These are phyloP conservation scores for Grammomys dolichurus DNA, from an alignment of 2,113 vertebrate genomes.

Conservation along the genomic window DNA sequence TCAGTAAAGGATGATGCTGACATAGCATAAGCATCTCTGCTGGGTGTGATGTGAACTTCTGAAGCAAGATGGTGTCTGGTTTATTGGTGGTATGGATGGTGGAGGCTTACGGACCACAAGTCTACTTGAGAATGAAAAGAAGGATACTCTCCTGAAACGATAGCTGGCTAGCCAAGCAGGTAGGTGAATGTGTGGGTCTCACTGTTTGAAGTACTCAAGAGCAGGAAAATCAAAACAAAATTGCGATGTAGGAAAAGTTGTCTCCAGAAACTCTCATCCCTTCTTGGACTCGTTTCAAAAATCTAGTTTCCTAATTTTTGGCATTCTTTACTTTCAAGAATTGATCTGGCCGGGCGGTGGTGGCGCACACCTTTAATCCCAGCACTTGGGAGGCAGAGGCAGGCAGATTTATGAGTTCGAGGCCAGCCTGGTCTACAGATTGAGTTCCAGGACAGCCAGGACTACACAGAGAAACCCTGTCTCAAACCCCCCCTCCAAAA, in stretches of 20 bases:
- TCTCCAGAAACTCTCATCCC: slow-evolving; percentile 7
- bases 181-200: neutral
- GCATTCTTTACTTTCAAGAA: slow-evolving; percentile 1
- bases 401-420: too few species aligned
- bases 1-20: neutral
- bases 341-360: neutral
- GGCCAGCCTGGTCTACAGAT: too few species aligned
- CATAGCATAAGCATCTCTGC: neutral
- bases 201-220: neutral
- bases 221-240: slow-evolving; percentile 45
- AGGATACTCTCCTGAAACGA: neutral
- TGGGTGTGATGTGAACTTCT: neutral
- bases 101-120: neutral
- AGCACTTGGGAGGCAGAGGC: too few species aligned
- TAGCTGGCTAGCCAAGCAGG: neutral
- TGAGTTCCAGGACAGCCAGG: too few species aligned
- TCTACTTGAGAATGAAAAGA: neutral
- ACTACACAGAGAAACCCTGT: too few species aligned
- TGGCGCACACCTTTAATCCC: too few species aligned
- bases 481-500: too few species aligned
- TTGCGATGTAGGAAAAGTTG: neutral
- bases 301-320: slow-evolving; percentile 26
- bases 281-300: neutral
- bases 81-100: neutral
- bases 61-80: neutral